Conservation (phyloP, 1,140 invertebrate species). For the Drosophila sulfurigaster region DNA sequence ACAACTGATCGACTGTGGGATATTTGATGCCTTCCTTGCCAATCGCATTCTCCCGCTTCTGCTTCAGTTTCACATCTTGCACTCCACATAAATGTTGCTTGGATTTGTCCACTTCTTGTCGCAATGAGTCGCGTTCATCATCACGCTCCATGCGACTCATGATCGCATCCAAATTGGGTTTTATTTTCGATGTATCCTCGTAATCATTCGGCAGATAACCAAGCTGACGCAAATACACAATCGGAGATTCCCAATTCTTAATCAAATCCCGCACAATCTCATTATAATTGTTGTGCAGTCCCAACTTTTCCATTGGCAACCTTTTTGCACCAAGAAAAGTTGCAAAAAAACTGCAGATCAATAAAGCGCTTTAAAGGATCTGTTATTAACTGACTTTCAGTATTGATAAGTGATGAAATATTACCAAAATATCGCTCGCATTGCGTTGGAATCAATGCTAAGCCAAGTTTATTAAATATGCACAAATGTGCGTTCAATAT, state of each 20-base stretch:
- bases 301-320: conserved; percentile 1
- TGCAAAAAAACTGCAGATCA: conserved; percentile 1
- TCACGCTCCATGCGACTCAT: conserved; percentile 44
- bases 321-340: neutral
- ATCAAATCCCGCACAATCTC: conserved; percentile 59
- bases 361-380: conserved; percentile 20
- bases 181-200: conserved; percentile 58
- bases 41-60: neutral
- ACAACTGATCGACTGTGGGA: conserved; percentile 21
- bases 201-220: conserved; percentile 63
- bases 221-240: conserved; percentile 46
- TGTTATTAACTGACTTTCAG: neutral
- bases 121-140: conserved; percentile 7
- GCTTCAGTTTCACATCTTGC: neutral
- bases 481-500: neutral
- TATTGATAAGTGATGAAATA: neutral
- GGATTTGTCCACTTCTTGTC: neutral
- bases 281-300: conserved; percentile 33
- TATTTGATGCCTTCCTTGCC: neutral
- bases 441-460: conserved; percentile 12
- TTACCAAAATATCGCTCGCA: conserved; percentile 47
- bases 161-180: conserved; percentile 58
- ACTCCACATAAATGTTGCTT: neutral
- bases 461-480: neutral
- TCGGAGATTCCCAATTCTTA: conserved; percentile 65